Percentiles rank a stretch among this genome's conserved stretches.
Evolutionary conservation across 2,888 invertebrate species (phyloP).

Genomic region (Falcaria lacertinaria): DNA sequence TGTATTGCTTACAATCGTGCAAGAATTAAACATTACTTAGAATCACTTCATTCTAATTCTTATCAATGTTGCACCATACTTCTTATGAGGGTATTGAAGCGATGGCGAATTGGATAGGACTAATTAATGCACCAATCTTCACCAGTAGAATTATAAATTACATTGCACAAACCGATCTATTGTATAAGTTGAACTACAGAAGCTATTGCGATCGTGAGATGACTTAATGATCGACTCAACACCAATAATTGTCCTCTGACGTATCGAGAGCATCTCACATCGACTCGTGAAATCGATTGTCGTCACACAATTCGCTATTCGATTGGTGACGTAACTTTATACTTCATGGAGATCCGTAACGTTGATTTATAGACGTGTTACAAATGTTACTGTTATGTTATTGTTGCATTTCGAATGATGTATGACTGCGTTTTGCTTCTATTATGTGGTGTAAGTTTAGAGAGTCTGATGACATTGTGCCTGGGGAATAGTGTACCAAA

Average conservation of each 20-base stretch:
- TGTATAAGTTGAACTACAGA: slow-evolving; percentile 32
- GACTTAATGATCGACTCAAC: slow-evolving; percentile 38
- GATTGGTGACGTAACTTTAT: slow-evolving; percentile 49
- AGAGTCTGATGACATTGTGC: neutral
- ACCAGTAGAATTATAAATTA: slow-evolving; percentile 42
- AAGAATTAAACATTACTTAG: neutral
- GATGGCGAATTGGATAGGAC: slow-evolving; percentile 25
- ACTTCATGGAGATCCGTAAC: slow-evolving; percentile 35
- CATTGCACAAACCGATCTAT: slow-evolving; percentile 39
- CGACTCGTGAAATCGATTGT: slow-evolving; percentile 52
- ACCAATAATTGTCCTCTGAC: slow-evolving; percentile 28
- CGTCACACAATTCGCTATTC: slow-evolving; percentile 32
- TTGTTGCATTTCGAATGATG: slow-evolving; percentile 25
- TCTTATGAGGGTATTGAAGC: slow-evolving; percentile 2
- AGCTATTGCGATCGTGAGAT: slow-evolving; percentile 35
- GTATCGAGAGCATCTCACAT: slow-evolving; percentile 38
- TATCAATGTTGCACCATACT: neutral
- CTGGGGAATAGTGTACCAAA: neutral
- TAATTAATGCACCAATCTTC: slow-evolving; percentile 29
- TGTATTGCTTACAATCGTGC: neutral
- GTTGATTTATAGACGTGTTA: slow-evolving; percentile 47
- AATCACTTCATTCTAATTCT: neutral
- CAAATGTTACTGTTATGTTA: slow-evolving; percentile 40
- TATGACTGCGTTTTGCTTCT: slow-evolving; percentile 16
- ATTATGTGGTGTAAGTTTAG: neutral